Percentiles rank a stretch among this genome's conserved stretches.
Evolutionary conservation across 2,888 invertebrate species (phyloP).

Genomic region (Dascillus cervinus): DNA sequence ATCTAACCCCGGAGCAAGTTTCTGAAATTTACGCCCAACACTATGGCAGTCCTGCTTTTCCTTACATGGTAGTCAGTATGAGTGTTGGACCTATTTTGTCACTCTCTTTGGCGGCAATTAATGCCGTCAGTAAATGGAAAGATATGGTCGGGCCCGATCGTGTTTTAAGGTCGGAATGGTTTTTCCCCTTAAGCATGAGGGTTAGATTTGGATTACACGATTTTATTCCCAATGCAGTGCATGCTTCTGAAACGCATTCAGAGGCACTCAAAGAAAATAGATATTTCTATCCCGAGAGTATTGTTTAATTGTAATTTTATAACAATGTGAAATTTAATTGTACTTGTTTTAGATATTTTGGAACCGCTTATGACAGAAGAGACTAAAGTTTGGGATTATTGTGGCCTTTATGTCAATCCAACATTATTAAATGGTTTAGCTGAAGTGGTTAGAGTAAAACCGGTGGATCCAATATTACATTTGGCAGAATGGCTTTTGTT

Average conservation of each 20-base stretch:
- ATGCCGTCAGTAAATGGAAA: conserved; percentile 67
- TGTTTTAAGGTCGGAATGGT: conserved; percentile 58
- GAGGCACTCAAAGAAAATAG: conserved; percentile 72
- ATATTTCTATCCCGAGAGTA: conserved; percentile 82
- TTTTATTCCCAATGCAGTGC: conserved; percentile 65
- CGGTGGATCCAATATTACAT: conserved; percentile 69
- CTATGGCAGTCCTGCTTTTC: conserved; percentile 66
- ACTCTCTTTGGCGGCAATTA: conserved; percentile 58
- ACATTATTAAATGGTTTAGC: conserved; percentile 55
- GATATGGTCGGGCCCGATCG: conserved; percentile 65
- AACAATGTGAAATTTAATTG: conserved; percentile 1
- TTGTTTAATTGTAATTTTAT: conserved; percentile 26
- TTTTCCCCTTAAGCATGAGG: conserved; percentile 62
- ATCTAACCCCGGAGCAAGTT: conserved; percentile 75
- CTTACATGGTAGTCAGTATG: conserved; percentile 71
- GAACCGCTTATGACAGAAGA: conserved; percentile 61
- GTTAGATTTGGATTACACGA: conserved; percentile 61
- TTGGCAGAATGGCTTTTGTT: conserved; percentile 67
- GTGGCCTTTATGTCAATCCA: conserved; percentile 58
- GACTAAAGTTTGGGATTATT: conserved; percentile 58
- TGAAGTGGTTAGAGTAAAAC: conserved; percentile 61
- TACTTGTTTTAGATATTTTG: conserved; percentile 54
- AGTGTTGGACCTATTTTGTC: conserved; percentile 69
- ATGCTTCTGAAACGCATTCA: conserved; percentile 63
- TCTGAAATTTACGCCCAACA: conserved; percentile 75